Evolutionary conservation across 2,797 vertebrate genomes (phyloP).

Genomic region (Crotalus adamanteus): DNA sequence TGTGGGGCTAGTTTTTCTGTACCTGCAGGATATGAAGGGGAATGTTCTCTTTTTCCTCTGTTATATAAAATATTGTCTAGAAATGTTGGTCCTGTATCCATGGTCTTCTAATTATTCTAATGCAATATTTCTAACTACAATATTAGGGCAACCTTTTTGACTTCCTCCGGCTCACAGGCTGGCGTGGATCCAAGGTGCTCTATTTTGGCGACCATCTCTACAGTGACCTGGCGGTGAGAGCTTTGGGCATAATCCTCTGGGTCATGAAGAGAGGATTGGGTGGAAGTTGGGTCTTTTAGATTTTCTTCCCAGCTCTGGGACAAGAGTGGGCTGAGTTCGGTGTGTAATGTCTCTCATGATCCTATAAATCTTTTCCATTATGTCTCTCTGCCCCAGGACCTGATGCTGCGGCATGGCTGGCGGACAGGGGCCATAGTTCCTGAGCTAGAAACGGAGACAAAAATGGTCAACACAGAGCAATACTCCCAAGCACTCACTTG

Average conservation of each 20-base stretch:
- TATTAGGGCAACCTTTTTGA: slow-evolving; percentile 82
- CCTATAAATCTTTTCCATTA: neutral
- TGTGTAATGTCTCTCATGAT: neutral
- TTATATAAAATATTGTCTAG: neutral
- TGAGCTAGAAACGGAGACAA: slow-evolving; percentile 82
- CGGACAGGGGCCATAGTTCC: slow-evolving; percentile 84
- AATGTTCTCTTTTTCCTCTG: neutral
- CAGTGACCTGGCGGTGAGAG: slow-evolving; percentile 83
- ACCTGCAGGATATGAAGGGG: neutral
- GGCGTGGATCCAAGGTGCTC: slow-evolving; percentile 83
- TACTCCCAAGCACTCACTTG: slow-evolving; percentile 82
- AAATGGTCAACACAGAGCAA: slow-evolving; percentile 79
- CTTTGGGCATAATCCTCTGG: neutral
- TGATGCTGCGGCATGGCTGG: slow-evolving; percentile 85
- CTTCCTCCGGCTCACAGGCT: slow-evolving; percentile 82
- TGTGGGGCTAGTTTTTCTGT: neutral
- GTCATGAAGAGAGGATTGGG: too few relatives aligned
- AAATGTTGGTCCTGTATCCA: neutral
- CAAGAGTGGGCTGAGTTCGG: neutral
- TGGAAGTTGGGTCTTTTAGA: neutral
- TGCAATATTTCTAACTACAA: neutral
- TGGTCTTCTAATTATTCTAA: neutral
- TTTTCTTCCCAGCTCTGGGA: neutral
- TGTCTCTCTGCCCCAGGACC: slow-evolving; percentile 67
- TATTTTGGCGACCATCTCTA: slow-evolving; percentile 89